A percentile compares a stretch with the other conserved stretches of the same genome.
These are phyloP conservation scores for Melikaiella ostensackeni DNA, from an alignment of 2,888 invertebrate genomes.

Conservation along the genomic window DNA sequence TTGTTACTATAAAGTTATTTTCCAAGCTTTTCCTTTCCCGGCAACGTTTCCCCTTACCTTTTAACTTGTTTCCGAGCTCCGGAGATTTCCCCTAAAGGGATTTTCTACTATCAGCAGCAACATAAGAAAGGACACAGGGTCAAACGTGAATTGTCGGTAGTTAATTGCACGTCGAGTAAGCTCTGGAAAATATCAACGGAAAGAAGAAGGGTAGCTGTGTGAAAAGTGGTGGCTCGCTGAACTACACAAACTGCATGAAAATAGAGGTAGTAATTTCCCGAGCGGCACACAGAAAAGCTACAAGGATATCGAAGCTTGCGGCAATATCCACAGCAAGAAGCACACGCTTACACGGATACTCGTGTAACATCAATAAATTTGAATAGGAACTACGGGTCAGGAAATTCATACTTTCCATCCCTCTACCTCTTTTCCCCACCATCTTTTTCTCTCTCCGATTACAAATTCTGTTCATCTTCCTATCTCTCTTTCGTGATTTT, in stretches of 20 bases:
- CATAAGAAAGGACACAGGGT: conserved; percentile 15
- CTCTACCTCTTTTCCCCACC: neutral
- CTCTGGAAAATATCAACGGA: conserved; percentile 39
- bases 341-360: conserved; percentile 43
- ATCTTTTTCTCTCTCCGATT: neutral
- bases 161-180: conserved; percentile 34
- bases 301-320: conserved; percentile 45
- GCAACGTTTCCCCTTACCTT: neutral
- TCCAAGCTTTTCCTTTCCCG: conserved; percentile 3
- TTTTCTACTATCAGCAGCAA: conserved; percentile 2
- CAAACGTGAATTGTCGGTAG: conserved; percentile 4
- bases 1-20: conserved; percentile 16
- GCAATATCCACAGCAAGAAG: conserved; percentile 40
- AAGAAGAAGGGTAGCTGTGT: conserved; percentile 39
- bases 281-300: conserved; percentile 19
- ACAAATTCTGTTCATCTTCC: neutral
- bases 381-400: conserved; percentile 42
- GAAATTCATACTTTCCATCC: neutral
- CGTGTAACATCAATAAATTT: conserved; percentile 52
- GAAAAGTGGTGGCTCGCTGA: conserved; percentile 40
- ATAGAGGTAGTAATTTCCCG: conserved; percentile 46
- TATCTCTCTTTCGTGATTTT: neutral
- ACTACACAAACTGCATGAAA: conserved; percentile 25
- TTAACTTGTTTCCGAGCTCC: conserved; percentile 5
- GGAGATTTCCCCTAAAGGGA: conserved; percentile 15